These are phyloP conservation scores for Drosophila neocordata DNA, from an alignment of 1,140 invertebrate species.

Conservation along the genomic window DNA sequence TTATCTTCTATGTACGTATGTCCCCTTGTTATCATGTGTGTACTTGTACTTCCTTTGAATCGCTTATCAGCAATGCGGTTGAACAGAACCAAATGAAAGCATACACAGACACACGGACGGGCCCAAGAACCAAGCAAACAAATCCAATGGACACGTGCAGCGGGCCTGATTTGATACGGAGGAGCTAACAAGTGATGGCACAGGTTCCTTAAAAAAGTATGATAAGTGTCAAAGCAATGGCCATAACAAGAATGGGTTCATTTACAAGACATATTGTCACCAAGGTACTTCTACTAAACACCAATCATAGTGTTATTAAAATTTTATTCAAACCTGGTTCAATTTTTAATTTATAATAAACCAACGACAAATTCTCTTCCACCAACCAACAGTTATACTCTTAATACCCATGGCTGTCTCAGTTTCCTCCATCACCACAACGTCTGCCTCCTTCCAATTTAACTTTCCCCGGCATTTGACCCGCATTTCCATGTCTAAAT, in stretches of 20 bases:
- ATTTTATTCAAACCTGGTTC: too few species aligned
- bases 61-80: conserved; percentile 57
- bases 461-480: conserved; percentile 56
- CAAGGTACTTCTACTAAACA: too few species aligned
- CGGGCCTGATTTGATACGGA: neutral
- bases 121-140: conserved; percentile 11
- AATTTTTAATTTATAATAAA: too few species aligned
- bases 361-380: neutral
- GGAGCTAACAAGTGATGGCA: neutral
- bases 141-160: conserved; percentile 11
- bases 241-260: too few species aligned
- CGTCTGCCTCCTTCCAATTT: neutral
- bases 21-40: conserved; percentile 17
- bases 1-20: conserved; percentile 59
- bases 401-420: too few species aligned
- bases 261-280: too few species aligned
- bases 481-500: conserved; percentile 78
- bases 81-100: conserved; percentile 34
- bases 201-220: neutral
- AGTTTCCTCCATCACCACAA: neutral
- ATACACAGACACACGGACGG: neutral
- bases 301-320: too few species aligned
- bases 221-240: too few species aligned
- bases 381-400: neutral
- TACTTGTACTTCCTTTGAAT: conserved; percentile 54